These are phyloP conservation scores for Andrena minutula DNA, from an alignment of 2,888 invertebrate species.

Conservation along the genomic window DNA sequence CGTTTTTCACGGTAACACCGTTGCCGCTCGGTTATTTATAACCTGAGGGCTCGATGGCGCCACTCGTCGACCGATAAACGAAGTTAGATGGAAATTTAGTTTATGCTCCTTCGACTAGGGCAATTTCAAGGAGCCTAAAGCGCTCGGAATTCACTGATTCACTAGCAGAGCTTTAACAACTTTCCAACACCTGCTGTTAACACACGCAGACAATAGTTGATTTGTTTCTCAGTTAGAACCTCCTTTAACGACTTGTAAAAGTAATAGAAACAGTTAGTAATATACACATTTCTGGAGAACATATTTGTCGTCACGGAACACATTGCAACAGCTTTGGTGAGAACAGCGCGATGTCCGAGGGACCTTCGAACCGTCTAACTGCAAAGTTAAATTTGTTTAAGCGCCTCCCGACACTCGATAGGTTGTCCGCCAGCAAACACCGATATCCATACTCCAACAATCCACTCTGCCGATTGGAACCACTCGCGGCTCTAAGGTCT, in stretches of 20 bases:
- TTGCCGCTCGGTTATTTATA: slow-evolving; percentile 56
- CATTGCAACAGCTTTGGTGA: not conserved
- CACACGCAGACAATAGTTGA: not conserved
- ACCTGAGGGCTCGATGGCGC: slow-evolving; percentile 33
- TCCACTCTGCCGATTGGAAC: slow-evolving; percentile 16
- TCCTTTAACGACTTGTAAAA: not conserved
- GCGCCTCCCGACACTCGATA: not conserved
- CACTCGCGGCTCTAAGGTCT: slow-evolving; percentile 1
- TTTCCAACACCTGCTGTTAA: not conserved
- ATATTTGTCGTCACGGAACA: not conserved
- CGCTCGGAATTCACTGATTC: too few relatives aligned
- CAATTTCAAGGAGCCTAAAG: too few relatives aligned
- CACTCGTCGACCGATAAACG: not conserved
- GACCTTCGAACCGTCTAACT: not conserved
- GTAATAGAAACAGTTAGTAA: not conserved
- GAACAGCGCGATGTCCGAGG: not conserved
- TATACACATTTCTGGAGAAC: not conserved
- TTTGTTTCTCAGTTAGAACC: not conserved
- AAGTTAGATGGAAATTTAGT: not conserved
- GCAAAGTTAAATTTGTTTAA: slow-evolving; percentile 26
- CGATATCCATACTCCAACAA: slow-evolving; percentile 12
- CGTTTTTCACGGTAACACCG: slow-evolving; percentile 25
- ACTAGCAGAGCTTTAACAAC: too few relatives aligned
- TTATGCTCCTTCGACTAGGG: too few relatives aligned
- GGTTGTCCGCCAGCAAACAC: slow-evolving; percentile 9